These are phyloP conservation scores for Fregata magnificens DNA, from an alignment of 2,113 vertebrate genomes.

Conservation along the genomic window DNA sequence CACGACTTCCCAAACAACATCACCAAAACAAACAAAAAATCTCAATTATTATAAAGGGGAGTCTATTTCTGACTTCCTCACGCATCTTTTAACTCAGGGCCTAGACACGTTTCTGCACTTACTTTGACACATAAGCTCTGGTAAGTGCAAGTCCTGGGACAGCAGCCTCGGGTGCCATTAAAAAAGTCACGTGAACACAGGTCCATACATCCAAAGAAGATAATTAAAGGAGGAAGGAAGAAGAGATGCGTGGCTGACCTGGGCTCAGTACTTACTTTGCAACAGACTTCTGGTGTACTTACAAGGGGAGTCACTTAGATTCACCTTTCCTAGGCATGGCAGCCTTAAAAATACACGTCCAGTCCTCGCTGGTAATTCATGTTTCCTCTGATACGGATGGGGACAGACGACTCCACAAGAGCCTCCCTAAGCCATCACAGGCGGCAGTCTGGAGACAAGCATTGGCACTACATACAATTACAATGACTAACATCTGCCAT, in stretches of 20 bases:
- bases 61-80: not conserved
- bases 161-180: not conserved
- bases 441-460: rapidly evolving
- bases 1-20: not conserved
- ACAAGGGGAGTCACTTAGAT: not conserved
- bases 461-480: not conserved
- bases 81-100: not conserved
- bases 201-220: not conserved
- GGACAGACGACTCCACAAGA: not conserved
- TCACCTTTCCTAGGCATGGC: not conserved
- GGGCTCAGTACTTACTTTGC: not conserved
- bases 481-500: not conserved
- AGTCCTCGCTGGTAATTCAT: rapidly evolving
- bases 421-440: not conserved
- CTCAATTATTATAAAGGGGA: not conserved
- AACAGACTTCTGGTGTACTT: not conserved
- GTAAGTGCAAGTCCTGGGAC: not conserved
- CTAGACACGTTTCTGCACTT: not conserved
- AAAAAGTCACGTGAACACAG: rapidly evolving
- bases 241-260: not conserved
- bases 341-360: not conserved
- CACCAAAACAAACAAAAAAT: not conserved
- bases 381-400: not conserved
- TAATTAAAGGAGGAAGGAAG: not conserved
- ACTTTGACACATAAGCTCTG: not conserved